phyloP scores from a whole-genome alignment of 1,140 invertebrate genomes.

The Megalonaias nervosa region DNA sequence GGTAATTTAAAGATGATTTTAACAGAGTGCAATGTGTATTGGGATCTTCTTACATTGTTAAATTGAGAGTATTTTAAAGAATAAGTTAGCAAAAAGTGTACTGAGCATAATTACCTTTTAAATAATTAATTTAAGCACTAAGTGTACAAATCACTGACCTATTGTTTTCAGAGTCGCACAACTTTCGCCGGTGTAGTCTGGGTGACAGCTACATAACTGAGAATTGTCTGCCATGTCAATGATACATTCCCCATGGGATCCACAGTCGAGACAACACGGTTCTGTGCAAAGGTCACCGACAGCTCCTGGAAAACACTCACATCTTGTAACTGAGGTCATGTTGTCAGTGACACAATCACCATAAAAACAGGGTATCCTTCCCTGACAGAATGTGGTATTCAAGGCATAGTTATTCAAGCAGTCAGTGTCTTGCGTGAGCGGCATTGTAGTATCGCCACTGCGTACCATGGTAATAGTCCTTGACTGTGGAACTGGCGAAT shows the following conservation, averaged over 20 bases:
- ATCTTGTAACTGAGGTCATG: no score
- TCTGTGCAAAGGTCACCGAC: slow-evolving; percentile 28
- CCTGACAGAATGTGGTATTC: no score
- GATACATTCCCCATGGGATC: slow-evolving; percentile 30
- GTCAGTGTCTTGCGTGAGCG: no score
- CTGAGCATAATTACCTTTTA: background rate
- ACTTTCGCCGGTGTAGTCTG: slow-evolving; percentile 25
- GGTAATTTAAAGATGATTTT: background rate
- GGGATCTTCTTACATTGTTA: background rate
- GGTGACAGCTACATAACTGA: slow-evolving; percentile 31
- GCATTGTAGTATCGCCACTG: no score
- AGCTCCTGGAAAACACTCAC: background rate
- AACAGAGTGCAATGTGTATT: background rate
- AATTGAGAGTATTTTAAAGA: background rate
- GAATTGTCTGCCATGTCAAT: slow-evolving; percentile 10
- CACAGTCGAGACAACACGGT: slow-evolving; percentile 38
- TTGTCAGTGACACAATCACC: no score
- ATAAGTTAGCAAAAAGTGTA: background rate
- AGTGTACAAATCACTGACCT: slow-evolving; percentile 15
- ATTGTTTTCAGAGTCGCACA: slow-evolving; percentile 33
- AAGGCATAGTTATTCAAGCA: no score
- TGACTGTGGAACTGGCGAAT: no score
- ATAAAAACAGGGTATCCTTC: no score
- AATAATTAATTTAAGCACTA: slow-evolving; percentile 4
- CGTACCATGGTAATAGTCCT: no score